Conservation (phyloP, 2,113 vertebrate genomes). For the Tautogolabrus adspersus region DNA sequence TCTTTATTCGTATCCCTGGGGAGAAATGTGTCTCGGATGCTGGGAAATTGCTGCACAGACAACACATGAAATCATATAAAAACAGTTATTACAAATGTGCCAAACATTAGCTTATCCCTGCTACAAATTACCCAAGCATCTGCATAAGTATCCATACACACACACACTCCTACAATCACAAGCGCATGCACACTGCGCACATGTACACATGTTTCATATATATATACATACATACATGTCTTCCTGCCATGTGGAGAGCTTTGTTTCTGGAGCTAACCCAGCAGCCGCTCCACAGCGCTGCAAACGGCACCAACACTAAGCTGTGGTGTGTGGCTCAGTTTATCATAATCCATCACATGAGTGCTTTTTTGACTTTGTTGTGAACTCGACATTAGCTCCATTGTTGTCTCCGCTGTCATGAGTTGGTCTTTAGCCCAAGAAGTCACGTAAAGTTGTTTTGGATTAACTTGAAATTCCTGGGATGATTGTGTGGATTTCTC, state of each 20-base stretch:
- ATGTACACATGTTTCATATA: too few species aligned
- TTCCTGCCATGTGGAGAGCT: slow-evolving; percentile 24
- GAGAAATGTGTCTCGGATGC: too few species aligned
- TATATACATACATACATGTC: too few species aligned
- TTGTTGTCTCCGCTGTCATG: slow-evolving; percentile 56
- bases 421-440: not conserved
- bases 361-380: slow-evolving; percentile 42
- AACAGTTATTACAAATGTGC: too few species aligned
- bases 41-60: too few species aligned
- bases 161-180: too few species aligned
- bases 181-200: too few species aligned
- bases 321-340: slow-evolving; percentile 22
- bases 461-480: slow-evolving; percentile 36
- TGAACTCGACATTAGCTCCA: slow-evolving; percentile 29
- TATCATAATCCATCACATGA: slow-evolving; percentile 64
- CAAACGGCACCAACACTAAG: not conserved
- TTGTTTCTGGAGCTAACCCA: slow-evolving; percentile 26
- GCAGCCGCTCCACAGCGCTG: not conserved
- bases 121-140: too few species aligned
- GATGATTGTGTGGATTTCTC: slow-evolving; percentile 32
- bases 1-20: too few species aligned
- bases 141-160: too few species aligned
- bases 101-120: too few species aligned
- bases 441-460: slow-evolving; percentile 30
- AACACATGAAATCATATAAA: too few species aligned